These are phyloP conservation scores for Drosophila pseudotakahashii DNA, from an alignment of 2,888 invertebrate genomes.

Conservation along the genomic window DNA sequence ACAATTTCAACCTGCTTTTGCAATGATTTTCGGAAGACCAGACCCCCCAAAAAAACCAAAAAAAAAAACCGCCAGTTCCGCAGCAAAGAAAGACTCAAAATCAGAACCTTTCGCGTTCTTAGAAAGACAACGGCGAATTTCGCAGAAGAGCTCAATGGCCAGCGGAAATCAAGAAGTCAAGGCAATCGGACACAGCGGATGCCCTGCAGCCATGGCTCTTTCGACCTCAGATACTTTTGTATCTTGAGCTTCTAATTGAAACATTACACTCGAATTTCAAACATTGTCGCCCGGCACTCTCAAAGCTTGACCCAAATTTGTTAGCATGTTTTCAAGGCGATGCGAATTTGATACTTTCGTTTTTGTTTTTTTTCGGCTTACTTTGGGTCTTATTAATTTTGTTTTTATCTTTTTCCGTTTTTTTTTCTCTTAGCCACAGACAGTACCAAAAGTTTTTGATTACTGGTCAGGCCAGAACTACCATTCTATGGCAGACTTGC, in stretches of 20 bases:
- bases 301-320: conserved; percentile 67
- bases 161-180: conserved; percentile 18
- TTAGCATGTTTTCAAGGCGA: conserved; percentile 66
- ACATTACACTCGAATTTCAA: conserved; percentile 53
- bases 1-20: conserved; percentile 55
- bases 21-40: conserved; percentile 51
- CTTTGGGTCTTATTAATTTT: conserved; percentile 30
- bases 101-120: conserved; percentile 51
- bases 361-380: conserved; percentile 33
- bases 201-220: conserved; percentile 26
- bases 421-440: conserved; percentile 8
- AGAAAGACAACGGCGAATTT: conserved; percentile 53
- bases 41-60: conserved; percentile 6
- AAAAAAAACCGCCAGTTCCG: conserved; percentile 8
- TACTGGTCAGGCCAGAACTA: conserved; percentile 36
- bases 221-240: conserved; percentile 17
- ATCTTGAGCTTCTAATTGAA: conserved; percentile 66
- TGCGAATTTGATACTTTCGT: conserved; percentile 75
- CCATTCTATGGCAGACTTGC: conserved; percentile 63
- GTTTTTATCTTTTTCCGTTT: not conserved
- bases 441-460: conserved; percentile 56
- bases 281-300: conserved; percentile 41
- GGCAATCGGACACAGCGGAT: conserved; percentile 50
- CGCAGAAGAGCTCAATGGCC: conserved; percentile 46
- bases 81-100: conserved; percentile 13